Evolutionary conservation across 2,113 vertebrate genomes (phyloP), one percentile per base, ranked within the genome.

Genomic region (Nibea coibor): DNA sequence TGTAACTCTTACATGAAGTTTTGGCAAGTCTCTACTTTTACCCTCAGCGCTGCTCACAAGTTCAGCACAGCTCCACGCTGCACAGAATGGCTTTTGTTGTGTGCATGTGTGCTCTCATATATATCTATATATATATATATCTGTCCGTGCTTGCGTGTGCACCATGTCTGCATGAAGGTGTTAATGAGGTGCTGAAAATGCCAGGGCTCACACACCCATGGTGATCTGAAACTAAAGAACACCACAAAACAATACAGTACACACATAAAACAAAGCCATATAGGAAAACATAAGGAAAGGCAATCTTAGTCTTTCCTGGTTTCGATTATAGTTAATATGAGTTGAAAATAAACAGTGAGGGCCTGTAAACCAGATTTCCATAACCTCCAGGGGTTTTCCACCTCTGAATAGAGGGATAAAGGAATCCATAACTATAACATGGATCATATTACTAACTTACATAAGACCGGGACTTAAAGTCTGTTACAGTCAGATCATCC

Each of bases 271-370:
- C 42, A 47, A 42, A 74, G 63, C 86, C 22, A 45, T 68, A 68
- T 50, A 68, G 31, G 45, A 51, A 76, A 54, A 57, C 66, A 82
- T 69, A 68, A 56, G 64, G 58, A 47, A 63, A 57, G 63, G 51
- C 53, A 72, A 67, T 79, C 17, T 31, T 8, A 10, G 64, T 17
- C 64, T 3, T 47, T 65, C 20, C 76, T 90, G 87, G 45, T 89
- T 84, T 87, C 48, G 66, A 88, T 92, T 88, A 88, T 24, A 77
- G 51, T 70, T 84, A 79, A 87, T 89, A 75, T 67, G 48, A 67
- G 50, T 67, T 78, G 47, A 79, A 87, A 85, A 88, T 85, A 82
- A 90, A 89, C 81, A 84, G 64, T 10, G 43, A 45, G 56, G 24
- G 70, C 57, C 69, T 68, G 81, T 80, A 78, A 85, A 85, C 43